Conservation (phyloP, 2,113 vertebrate species). For the Xiphorhynchus elegans region DNA sequence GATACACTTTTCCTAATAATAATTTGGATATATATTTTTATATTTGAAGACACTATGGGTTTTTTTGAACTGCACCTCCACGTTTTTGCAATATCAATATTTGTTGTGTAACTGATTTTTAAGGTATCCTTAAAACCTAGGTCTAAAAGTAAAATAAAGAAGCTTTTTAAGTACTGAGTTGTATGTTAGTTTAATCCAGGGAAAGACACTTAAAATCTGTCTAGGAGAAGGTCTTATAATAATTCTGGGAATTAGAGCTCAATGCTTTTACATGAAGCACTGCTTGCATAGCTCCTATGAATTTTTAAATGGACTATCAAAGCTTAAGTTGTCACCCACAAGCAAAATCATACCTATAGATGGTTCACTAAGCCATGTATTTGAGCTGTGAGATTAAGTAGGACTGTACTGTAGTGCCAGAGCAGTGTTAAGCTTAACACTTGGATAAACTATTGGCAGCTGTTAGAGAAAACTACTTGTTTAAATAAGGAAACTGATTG, state of each 20-base stretch:
- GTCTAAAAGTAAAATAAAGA: constrained; percentile 40
- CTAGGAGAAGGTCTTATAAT: not conserved
- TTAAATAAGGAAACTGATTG: not conserved
- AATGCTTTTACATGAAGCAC: not conserved
- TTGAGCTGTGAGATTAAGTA: not conserved
- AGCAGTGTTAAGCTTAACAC: not conserved
- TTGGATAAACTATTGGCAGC: not conserved
- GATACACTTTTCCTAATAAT: constrained; percentile 6
- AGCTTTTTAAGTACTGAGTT: constrained; percentile 44
- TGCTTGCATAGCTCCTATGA: not conserved
- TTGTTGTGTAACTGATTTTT: constrained; percentile 35
- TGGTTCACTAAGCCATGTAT: not conserved
- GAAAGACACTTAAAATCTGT: not conserved
- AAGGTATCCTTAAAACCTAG: constrained; percentile 10
- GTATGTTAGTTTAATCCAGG: not conserved
- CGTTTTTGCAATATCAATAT: not conserved
- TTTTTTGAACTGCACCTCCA: constrained; percentile 9
- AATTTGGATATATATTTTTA: constrained; percentile 51
- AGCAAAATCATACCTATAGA: not conserved
- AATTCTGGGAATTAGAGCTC: not conserved
- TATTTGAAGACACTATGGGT: constrained; percentile 27
- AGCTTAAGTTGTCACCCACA: not conserved
- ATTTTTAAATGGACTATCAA: not conserved
- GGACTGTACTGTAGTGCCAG: not conserved
- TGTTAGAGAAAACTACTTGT: not conserved